Evolutionary conservation across 2,888 invertebrate species (phyloP), one percentile per base, ranked within the genome.

Genomic region (Agrotis clavis): DNA sequence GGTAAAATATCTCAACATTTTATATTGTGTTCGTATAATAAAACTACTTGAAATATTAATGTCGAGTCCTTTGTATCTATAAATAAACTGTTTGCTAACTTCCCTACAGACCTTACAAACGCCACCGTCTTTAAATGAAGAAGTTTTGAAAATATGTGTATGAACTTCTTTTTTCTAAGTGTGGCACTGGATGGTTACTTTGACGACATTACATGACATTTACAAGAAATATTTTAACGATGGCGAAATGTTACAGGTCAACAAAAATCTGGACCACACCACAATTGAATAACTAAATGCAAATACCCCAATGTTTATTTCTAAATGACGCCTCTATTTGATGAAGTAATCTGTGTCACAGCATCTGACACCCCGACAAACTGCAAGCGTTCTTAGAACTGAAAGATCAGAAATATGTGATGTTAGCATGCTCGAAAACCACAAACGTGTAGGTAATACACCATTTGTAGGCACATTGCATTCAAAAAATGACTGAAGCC

Each of bases 1-100:
- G 74, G 75, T 76, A 86, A 86, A 86, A 83, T 77, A 68, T 81
- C 71, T 78, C 69, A 78, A 59, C 68, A 74, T 86, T 83, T 85
- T 85, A 86, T 84, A 73, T 81, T 68, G 64, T 67, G 74, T 67
- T 45, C 63, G 71, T 56, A 79, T 63, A 83, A 83, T 70, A 82
- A 77, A 73, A 74, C 68, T 62, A 57, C 59, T 76, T 77, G 68
- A 77, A 75, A 64, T 82, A 75, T 77, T 67, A 75, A 68, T 61
- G 67, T 61, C 19, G 62, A 70, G 45, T 56, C 66, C 61, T 77
- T 77, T 81, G 63, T 67, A 77, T 14, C 25, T 61, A 71, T 71
- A 60, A 81, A 77, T 81, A 81, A 60, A 66, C 57, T 51, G 35
- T 56, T 60, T 70, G 19, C n/a, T 54, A 56, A 78, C 51, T 60